Base-by-base conservation (phyloP, 2,888 invertebrate genomes). In the Polylopha cassiicola region DNA sequence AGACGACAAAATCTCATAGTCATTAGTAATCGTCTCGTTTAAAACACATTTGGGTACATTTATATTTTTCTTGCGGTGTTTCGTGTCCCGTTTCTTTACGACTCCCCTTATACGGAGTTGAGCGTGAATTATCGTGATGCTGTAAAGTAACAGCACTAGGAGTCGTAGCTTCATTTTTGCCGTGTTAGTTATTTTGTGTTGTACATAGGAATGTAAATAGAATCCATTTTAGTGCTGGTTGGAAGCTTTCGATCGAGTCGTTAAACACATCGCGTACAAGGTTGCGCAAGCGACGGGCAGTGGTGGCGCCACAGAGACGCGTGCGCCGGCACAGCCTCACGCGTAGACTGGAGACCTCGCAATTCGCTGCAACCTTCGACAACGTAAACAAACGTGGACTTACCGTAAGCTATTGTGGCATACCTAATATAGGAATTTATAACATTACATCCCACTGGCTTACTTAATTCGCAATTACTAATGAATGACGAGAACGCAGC, bases 1-100 rank as follows among this genome's bases (percentile, higher is more conserved):
- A 58, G 84, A 85, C 67, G 82, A 77, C 74, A 85, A 65, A 75
- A 84, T 81, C 77, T 84, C 84, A 65, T 82, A 84, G 77, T 85
- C 84, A 76, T 85, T 84, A 75, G 81, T 82, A 77, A 84, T 78
- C 70, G 84, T 85, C 76, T 81, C 84, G 68, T 85, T 84, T 67
- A 77, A 78, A 77, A 77, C 69, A 76, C 84, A 84, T 80, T 82
- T 81, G 71, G 74, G 58, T 53, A 58, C 70, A 60, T 78, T 81
- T 70, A 71, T 72, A 73, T 75, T 76, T 78, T 77, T 81, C 73
- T 75, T 81, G 66, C 65, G 73, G 64, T 66, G 65, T 61, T 65
- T 63, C 57, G 71, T 71, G 62, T 76, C 74, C 60, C 77, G 79
- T 65, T 75, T 80, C 61, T 68, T 74, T 60, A 66, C 73, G 54